Percentiles rank a stretch among this genome's conserved stretches.
These are phyloP conservation scores for Bilobella aurantiaca DNA, from an alignment of 1,140 invertebrate genomes.

Conservation along the genomic window DNA sequence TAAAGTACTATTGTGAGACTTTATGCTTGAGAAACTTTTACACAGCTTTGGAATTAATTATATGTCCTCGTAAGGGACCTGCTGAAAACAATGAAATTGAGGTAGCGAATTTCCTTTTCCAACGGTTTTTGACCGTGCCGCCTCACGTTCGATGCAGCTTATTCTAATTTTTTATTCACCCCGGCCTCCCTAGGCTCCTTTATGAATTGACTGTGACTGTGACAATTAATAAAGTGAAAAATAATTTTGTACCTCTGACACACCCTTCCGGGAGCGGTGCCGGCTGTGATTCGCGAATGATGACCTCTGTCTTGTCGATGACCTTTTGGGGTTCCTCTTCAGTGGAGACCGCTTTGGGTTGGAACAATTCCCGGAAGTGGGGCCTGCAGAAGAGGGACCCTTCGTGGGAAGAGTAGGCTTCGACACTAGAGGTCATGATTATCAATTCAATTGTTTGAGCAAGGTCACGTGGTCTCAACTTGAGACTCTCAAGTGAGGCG, in stretches of 20 bases:
- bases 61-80: no score
- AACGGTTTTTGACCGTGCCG: no score
- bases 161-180: no score
- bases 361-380: constrained; percentile 85
- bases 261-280: constrained; percentile 78
- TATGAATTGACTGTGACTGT: no score
- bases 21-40: no score
- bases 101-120: no score
- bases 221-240: constrained; percentile 17
- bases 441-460: not conserved
- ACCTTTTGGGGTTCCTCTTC: constrained; percentile 2
- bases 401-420: constrained; percentile 81
- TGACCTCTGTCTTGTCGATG: constrained; percentile 56
- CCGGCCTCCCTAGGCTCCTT: no score
- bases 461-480: not conserved
- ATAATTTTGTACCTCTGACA: constrained; percentile 58
- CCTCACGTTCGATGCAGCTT: no score
- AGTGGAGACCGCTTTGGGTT: constrained; percentile 63
- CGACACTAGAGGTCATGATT: constrained; percentile 50
- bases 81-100: no score
- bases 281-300: constrained; percentile 82
- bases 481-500: not conserved
- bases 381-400: constrained; percentile 78
- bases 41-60: no score
- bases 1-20: no score